A percentile compares a stretch with the other conserved stretches of the same genome.
Conservation (phyloP, 1,140 invertebrate species). For the Drosophila mayri region DNA sequence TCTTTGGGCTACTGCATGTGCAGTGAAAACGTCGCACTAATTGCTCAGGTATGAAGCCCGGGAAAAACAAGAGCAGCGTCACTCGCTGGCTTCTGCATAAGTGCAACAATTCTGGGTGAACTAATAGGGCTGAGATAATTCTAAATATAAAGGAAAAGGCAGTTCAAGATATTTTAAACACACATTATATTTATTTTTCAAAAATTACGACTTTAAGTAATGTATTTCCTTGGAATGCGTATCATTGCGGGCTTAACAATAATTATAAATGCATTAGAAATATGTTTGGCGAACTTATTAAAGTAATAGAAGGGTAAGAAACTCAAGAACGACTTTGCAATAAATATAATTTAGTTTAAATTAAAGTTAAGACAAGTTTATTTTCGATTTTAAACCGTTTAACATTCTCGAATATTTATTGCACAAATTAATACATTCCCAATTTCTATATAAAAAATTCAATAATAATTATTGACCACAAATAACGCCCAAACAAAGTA, state of each 20-base stretch:
- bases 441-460: no score
- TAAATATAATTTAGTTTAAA: background rate
- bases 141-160: background rate
- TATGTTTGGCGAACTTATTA: background rate
- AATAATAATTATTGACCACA: background rate
- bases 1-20: constrained; percentile 56
- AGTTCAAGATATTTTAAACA: background rate
- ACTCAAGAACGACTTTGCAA: no score
- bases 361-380: background rate
- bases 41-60: constrained; percentile 75
- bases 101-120: constrained; percentile 5
- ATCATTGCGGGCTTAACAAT: background rate
- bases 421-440: background rate
- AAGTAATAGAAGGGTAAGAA: no score
- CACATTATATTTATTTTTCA: background rate
- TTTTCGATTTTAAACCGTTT: background rate
- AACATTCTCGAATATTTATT: background rate
- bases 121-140: background rate
- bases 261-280: background rate
- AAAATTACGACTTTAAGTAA: no score
- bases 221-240: background rate
- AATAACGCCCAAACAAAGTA: background rate
- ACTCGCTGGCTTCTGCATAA: constrained; percentile 9
- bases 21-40: constrained; percentile 64
- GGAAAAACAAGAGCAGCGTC: constrained; percentile 55